Percentiles rank a stretch among this genome's conserved stretches.
These are phyloP conservation scores for Rhizomys pruinosus DNA, from an alignment of 2,113 vertebrate species.

Conservation along the genomic window DNA sequence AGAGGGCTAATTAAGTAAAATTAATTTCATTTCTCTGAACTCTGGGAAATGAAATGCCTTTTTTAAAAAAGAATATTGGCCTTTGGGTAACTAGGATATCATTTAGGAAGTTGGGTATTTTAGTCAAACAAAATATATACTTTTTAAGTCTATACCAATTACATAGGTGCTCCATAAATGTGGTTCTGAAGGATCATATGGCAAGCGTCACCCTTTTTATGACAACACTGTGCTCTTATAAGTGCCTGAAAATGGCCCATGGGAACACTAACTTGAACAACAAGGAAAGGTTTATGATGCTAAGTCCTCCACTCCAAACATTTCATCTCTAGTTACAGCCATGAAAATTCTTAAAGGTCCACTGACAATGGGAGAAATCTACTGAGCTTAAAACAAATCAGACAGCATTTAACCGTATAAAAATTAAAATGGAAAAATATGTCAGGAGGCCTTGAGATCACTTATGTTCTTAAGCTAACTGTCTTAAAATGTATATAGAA, in stretches of 20 bases:
- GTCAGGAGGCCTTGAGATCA: constrained; percentile 58
- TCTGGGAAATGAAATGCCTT: neutral
- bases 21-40: constrained; percentile 40
- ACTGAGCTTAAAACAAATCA: constrained; percentile 66
- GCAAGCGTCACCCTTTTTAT: constrained; percentile 46
- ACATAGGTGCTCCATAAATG: neutral
- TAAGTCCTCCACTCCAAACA: constrained; percentile 61
- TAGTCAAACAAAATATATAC: neutral
- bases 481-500: constrained; percentile 53
- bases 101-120: constrained; percentile 43
- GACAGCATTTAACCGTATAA: constrained; percentile 58
- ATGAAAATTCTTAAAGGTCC: constrained; percentile 72
- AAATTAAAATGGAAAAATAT: constrained; percentile 66
- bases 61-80: constrained; percentile 43
- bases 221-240: constrained; percentile 41
- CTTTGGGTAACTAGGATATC: constrained; percentile 13
- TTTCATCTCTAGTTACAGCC: constrained; percentile 70
- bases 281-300: constrained; percentile 63
- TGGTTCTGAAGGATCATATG: constrained; percentile 20
- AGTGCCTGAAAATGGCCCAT: constrained; percentile 51
- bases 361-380: constrained; percentile 57
- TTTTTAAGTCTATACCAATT: constrained; percentile 2
- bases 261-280: constrained; percentile 65
- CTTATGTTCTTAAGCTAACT: constrained; percentile 49
- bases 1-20: constrained; percentile 49